Conservation (phyloP, 2,888 invertebrate genomes). For the Ctena decussata region DNA sequence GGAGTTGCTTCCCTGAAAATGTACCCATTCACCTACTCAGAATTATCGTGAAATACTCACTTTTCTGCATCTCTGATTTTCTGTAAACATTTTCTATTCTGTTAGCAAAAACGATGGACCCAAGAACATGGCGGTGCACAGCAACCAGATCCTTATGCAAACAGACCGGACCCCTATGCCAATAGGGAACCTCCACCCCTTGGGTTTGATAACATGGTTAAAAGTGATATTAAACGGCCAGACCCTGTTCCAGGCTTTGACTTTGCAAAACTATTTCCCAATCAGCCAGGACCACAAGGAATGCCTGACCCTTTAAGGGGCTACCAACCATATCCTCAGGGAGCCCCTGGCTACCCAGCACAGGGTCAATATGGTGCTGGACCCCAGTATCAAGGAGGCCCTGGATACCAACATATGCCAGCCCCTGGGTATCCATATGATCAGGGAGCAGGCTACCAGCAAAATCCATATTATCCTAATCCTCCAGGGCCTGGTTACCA, state of each 20-base stretch:
- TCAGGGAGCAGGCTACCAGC: slow-evolving; percentile 27
- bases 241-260: slow-evolving; percentile 23
- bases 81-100: slow-evolving; percentile 11
- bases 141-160: slow-evolving; percentile 48
- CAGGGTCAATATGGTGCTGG: slow-evolving; percentile 8
- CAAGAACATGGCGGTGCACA: slow-evolving; percentile 44
- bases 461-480: slow-evolving; percentile 40
- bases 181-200: slow-evolving; percentile 53
- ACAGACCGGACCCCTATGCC: slow-evolving; percentile 45
- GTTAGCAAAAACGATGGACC: background rate
- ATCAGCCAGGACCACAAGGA: slow-evolving; percentile 16
- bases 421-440: slow-evolving; percentile 33
- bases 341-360: slow-evolving; percentile 18
- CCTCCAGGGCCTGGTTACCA: slow-evolving; percentile 58
- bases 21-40: too few relatives aligned
- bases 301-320: slow-evolving; percentile 20
- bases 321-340: slow-evolving; percentile 33
- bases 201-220: slow-evolving; percentile 60
- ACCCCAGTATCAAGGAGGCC: slow-evolving; percentile 1
- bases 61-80: too few relatives aligned
- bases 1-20: too few relatives aligned
- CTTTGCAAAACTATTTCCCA: slow-evolving; percentile 15
- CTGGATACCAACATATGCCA: slow-evolving; percentile 42
- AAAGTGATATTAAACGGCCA: slow-evolving; percentile 43
- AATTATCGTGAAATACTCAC: too few relatives aligned